Evolutionary conservation across 2,888 invertebrate genomes (phyloP), one percentile per base, ranked within the genome.

Genomic region (Dynastes maya): DNA sequence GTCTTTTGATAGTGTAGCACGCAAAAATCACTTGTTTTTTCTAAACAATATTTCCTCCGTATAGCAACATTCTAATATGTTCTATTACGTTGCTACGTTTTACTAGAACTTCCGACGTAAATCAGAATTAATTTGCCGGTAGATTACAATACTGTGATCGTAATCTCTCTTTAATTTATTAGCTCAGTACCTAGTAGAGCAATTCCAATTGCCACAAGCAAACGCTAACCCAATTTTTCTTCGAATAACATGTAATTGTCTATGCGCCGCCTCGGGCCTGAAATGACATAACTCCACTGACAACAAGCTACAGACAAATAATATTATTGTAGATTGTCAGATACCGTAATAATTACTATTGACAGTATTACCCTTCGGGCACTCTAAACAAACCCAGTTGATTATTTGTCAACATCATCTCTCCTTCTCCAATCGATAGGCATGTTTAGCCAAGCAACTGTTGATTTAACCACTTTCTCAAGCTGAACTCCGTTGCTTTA

Each of bases 281-380:
- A 16, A 16, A 58, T 22, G 22, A 22, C 55, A 58, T 58, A 58
- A 58, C 55, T 58, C 55, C 22, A 16, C 22, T 58, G 22, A 58
- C 22, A 58, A 11, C 63, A 63, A 63, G 63, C 32, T 13, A 32
- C 9, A 63, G 63, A 63, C 29, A 63, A 63, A 32, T 32, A 32
- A 63, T 29, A 63, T 63, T 32, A 13, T 29, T 13, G 32, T 63
- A 63, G 63, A 63, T 63, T 63, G 13, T 27, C 63, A 29, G 63
- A 63, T 63, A 63, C 63, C 63, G 63, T 32, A 63, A 29, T 63
- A 63, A 63, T 63, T 63, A 63, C 63, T 63, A 63, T 63, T 63
- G 63, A 63, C 63, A 63, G 63, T 13, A 63, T 29, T 29, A 29
- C 32, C 63, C 63, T 63, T 13, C 32, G 27, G 63, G 63, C 63